Evolutionary conservation across 2,113 vertebrate genomes (phyloP).

Genomic region (Tachysurus fulvidraco): DNA sequence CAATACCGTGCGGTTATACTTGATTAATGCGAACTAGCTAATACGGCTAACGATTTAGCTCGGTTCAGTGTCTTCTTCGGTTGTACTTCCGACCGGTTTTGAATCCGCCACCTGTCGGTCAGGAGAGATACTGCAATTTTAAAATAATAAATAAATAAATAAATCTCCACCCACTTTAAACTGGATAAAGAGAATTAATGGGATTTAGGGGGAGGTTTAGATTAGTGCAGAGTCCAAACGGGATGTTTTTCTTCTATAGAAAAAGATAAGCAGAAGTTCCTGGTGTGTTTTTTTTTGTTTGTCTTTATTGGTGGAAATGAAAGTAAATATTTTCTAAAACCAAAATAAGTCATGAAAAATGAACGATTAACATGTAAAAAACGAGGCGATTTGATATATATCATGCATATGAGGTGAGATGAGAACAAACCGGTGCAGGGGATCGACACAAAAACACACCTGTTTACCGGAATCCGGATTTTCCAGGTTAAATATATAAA

Average conservation of each 20-base stretch:
- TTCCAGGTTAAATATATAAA: constrained; percentile 60
- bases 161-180: constrained; percentile 1
- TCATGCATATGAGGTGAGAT: background rate
- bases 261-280: constrained; percentile 1
- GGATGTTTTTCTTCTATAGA: background rate
- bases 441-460: background rate
- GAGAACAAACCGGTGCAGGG: background rate
- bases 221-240: background rate
- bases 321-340: background rate
- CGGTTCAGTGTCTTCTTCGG: background rate
- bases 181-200: background rate
- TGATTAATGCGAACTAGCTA: background rate
- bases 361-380: background rate
- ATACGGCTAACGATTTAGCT: background rate
- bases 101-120: background rate
- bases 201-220: background rate
- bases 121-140: background rate
- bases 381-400: background rate
- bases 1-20: background rate
- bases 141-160: background rate
- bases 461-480: constrained; percentile 34
- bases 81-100: background rate
- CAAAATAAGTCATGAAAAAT: background rate
- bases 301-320: background rate
- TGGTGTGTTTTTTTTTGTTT: background rate